A percentile compares a stretch with the other conserved stretches of the same genome.
Conservation (phyloP, 2,113 vertebrate genomes). For the Notiomystis cincta region DNA sequence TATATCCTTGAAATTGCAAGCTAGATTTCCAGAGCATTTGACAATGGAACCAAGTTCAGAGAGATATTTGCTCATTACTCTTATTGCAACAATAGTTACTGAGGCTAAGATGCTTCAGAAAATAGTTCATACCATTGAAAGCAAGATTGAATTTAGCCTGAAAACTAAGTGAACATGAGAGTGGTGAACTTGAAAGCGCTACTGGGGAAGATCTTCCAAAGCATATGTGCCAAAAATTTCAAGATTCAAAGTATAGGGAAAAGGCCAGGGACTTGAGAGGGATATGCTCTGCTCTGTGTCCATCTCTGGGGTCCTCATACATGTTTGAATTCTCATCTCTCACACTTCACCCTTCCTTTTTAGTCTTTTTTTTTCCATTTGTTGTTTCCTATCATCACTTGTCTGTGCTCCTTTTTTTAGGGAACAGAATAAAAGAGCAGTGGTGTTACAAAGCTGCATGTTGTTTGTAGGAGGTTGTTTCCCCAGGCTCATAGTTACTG, state of each 20-base stretch:
- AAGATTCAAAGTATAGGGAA: not conserved
- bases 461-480: conserved; percentile 40
- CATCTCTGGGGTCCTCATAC: not conserved
- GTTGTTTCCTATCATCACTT: not conserved
- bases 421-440: not conserved
- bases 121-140: not conserved
- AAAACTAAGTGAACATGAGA: not conserved
- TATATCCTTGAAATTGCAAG: conserved; percentile 12
- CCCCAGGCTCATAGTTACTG: not conserved
- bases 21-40: not conserved
- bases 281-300: not conserved
- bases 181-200: not conserved
- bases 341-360: not conserved
- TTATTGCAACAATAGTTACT: not conserved
- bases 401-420: not conserved
- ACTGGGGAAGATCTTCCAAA: not conserved
- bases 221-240: not conserved
- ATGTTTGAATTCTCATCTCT: not conserved
- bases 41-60: not conserved
- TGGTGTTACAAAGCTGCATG: not conserved
- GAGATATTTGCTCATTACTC: not conserved
- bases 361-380: not conserved
- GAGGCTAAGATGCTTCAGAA: not conserved
- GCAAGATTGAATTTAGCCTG: not conserved
- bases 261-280: not conserved